Evolutionary conservation across 2,888 invertebrate species (phyloP), one percentile per base, ranked within the genome.

Genomic region (Sinotaia quadrata): DNA sequence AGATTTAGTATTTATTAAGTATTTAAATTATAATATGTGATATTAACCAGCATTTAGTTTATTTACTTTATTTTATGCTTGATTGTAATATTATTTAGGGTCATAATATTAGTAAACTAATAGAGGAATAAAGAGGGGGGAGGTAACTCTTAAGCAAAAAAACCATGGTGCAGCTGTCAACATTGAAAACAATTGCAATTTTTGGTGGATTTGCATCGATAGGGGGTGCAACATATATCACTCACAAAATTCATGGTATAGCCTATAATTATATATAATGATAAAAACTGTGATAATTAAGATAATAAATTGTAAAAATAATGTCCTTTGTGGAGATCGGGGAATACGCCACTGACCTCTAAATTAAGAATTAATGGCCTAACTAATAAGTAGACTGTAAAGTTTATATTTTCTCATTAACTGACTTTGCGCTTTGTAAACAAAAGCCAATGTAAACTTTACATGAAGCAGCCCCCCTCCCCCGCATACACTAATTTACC

Each of bases 221-320:
- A 41, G 72, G 66, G 57, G 61, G 67, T 52, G 58, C 68, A 12
- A 27, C 29, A 54, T 72, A 61, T 41, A 47, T 72, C 10, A 69
- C 68, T 49, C 61, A 52, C 7, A 57, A 58, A 31, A 61, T 72
- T n/a, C 68, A 72, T 36, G 66, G 72, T 72, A 68, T 18, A n/a
- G n/a, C n/a, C n/a, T 21, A 24, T 37, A 24, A 27, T 31, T 24
- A 60, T 1, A 2, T 34, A n/a, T 67, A 8, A 10, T 44, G 33
- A 21, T 37, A 7, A 27, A 27, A 36, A 8, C 24, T 54, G 21
- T 44, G 18, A 37, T n/a, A n/a, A n/a, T n/a, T n/a, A n/a, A n/a
- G n/a, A n/a, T n/a, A n/a, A n/a, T n/a, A n/a, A n/a, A n/a, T n/a
- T n/a, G n/a, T n/a, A n/a, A n/a, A n/a, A n/a, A n/a, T n/a, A n/a